These are phyloP conservation scores for Thysanoteuthis rhombus DNA, from an alignment of 2,888 invertebrate genomes.

Conservation along the genomic window DNA sequence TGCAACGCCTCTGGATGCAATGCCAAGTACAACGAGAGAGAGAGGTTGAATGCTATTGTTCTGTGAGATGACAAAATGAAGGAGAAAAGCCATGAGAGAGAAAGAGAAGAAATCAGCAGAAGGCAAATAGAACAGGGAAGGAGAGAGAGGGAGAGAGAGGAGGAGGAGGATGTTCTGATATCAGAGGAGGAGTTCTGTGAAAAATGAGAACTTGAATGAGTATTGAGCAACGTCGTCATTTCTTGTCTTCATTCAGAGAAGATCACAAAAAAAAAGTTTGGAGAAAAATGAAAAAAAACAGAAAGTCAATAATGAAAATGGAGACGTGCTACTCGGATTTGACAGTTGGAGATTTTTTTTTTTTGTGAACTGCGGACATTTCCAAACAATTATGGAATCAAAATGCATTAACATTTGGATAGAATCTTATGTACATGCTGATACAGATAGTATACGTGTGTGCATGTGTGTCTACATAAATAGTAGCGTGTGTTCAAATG, in stretches of 20 bases:
- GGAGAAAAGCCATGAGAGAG: too few relatives aligned
- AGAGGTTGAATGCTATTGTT: too few relatives aligned
- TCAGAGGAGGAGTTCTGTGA: neutral
- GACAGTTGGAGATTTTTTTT: neutral
- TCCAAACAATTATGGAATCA: neutral
- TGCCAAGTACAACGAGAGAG: too few relatives aligned
- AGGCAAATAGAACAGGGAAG: too few relatives aligned
- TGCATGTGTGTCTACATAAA: neutral
- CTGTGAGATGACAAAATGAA: too few relatives aligned
- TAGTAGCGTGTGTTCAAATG: neutral
- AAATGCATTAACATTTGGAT: neutral
- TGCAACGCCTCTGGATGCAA: too few relatives aligned
- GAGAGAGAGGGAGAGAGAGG: neutral
- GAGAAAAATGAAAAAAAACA: neutral
- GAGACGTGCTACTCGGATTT: neutral
- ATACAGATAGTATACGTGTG: neutral
- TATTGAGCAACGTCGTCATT: too few relatives aligned
- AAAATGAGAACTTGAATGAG: too few relatives aligned
- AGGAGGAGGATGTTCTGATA: neutral
- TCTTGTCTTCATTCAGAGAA: too few relatives aligned
- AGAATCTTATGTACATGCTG: neutral
- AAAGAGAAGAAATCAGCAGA: too few relatives aligned
- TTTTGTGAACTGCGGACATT: neutral
- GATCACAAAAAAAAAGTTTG: too few relatives aligned
- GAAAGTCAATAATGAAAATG: neutral